Evolutionary conservation across 2,113 vertebrate species (phyloP).

Genomic region (Notothenia rossii): DNA sequence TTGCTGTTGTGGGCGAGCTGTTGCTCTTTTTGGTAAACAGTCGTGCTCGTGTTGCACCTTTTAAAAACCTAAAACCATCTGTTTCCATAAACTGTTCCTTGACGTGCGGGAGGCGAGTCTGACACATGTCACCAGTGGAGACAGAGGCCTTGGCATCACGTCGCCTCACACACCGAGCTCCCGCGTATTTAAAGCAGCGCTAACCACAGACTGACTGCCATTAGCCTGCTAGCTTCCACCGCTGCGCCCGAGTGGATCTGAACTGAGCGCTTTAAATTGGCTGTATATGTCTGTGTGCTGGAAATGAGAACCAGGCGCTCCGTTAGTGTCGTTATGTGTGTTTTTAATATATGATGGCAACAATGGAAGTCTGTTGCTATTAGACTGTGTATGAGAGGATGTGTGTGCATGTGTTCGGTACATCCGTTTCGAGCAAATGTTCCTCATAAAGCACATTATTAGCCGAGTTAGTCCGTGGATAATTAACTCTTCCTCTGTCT

Average conservation of each 20-base stretch:
- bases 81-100: conserved; percentile 76
- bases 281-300: conserved; percentile 38
- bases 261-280: conserved; percentile 62
- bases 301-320: conserved; percentile 86
- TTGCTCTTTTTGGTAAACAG: conserved; percentile 50
- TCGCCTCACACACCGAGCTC: conserved; percentile 74
- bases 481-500: conserved; percentile 75
- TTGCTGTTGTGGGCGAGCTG: conserved; percentile 52
- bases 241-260: conserved; percentile 69
- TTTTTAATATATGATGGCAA: conserved; percentile 81
- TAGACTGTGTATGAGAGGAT: conserved; percentile 55
- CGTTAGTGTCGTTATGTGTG: conserved; percentile 80
- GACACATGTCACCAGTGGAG: conserved; percentile 80
- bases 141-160: conserved; percentile 74
- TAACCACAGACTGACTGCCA: conserved; percentile 81
- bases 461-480: conserved; percentile 57
- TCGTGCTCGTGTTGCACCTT: conserved; percentile 65
- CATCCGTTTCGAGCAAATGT: conserved; percentile 69
- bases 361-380: conserved; percentile 82
- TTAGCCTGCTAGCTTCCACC: conserved; percentile 78
- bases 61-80: conserved; percentile 59
- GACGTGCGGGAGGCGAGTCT: conserved; percentile 75
- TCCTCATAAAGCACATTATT: conserved; percentile 76
- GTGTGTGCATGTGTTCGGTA: conserved; percentile 47
- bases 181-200: conserved; percentile 73